These are phyloP conservation scores for Bungarus multicinctus DNA, from an alignment of 2,113 vertebrate genomes.

Conservation along the genomic window DNA sequence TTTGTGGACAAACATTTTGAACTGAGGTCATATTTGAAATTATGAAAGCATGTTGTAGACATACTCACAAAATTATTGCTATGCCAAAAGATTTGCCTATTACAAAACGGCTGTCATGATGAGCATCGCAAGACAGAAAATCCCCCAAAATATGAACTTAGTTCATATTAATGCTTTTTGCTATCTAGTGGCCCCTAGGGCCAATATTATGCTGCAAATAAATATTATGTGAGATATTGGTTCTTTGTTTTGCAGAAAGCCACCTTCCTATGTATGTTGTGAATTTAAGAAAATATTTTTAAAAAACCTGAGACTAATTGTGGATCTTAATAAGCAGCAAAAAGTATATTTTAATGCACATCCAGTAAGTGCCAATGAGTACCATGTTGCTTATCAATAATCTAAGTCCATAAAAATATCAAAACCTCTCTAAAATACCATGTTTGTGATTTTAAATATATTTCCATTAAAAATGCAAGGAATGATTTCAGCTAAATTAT, in stretches of 20 bases:
- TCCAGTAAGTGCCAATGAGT: background rate
- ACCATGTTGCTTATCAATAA: background rate
- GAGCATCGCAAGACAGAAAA: background rate
- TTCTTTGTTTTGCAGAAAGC: background rate
- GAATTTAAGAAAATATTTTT: background rate
- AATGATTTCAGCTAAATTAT: background rate
- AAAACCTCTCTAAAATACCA: background rate
- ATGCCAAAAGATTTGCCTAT: background rate
- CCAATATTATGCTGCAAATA: background rate
- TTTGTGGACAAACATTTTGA: background rate
- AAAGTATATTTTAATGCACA: background rate
- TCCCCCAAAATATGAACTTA: background rate
- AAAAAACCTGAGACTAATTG: background rate
- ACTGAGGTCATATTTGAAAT: background rate
- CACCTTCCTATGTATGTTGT: background rate
- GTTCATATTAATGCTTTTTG: background rate
- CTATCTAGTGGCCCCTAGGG: background rate
- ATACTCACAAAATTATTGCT: background rate
- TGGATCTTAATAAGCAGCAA: background rate
- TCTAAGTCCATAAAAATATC: background rate
- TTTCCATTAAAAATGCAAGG: background rate
- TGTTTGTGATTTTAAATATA: background rate
- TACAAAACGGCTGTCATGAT: background rate
- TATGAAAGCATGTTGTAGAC: background rate
- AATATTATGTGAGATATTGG: background rate